These are phyloP conservation scores for Euthynnus affinis DNA, from an alignment of 2,797 vertebrate genomes.

Conservation along the genomic window DNA sequence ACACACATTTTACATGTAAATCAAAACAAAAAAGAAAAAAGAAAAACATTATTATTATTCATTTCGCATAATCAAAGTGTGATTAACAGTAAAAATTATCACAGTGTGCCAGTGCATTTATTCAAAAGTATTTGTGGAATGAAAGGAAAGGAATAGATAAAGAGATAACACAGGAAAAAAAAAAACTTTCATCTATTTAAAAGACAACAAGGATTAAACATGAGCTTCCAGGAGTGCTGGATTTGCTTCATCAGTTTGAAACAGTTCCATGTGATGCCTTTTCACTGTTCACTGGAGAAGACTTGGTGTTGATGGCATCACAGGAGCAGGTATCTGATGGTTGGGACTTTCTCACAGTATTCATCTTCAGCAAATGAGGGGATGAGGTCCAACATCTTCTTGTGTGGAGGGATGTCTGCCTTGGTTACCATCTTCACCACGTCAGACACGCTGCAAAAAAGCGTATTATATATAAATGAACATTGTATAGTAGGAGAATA, in stretches of 20 bases:
- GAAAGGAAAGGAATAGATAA: background rate
- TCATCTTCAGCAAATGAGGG: conserved; percentile 85
- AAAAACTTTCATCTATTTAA: background rate
- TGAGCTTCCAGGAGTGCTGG: background rate
- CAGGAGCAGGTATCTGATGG: conserved; percentile 78
- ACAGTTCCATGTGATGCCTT: background rate
- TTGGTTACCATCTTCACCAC: conserved; percentile 74
- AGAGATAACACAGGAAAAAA: background rate
- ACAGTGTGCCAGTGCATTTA: background rate
- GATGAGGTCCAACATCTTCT: conserved; percentile 81
- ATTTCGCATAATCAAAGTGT: background rate
- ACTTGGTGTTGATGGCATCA: conserved; percentile 49
- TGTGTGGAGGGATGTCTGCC: conserved; percentile 60
- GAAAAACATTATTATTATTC: background rate
- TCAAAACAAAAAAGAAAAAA: conserved; percentile 2
- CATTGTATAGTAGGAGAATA: background rate
- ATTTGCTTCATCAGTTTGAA: background rate
- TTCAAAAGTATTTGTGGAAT: background rate
- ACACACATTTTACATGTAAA: conserved; percentile 12
- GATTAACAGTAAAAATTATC: background rate
- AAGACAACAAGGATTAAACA: background rate
- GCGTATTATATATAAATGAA: background rate
- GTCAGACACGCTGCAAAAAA: conserved; percentile 85
- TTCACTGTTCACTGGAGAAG: background rate
- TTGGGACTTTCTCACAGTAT: conserved; percentile 71